phyloP scores from a whole-genome alignment of 2,888 invertebrate species.

The Brenthis daphne region DNA sequence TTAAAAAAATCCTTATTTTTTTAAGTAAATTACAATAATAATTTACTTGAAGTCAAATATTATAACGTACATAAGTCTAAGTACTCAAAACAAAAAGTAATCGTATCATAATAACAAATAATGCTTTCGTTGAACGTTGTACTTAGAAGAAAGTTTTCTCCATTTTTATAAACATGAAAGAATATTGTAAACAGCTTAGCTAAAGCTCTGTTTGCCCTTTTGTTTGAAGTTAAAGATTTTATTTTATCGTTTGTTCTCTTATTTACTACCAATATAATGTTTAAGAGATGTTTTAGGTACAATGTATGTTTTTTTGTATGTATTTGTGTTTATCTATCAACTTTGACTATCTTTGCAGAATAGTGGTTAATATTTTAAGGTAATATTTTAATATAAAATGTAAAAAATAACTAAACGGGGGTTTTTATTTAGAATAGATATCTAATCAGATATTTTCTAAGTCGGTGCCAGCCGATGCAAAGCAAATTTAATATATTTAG shows the following conservation, averaged over 20 bases:
- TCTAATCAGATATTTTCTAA: too few species aligned
- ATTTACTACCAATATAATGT: slow-evolving; percentile 3
- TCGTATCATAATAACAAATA: slow-evolving; percentile 10
- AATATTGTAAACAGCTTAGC: slow-evolving; percentile 20
- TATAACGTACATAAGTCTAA: neutral
- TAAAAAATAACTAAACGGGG: too few species aligned
- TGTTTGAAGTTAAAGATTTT: slow-evolving; percentile 16
- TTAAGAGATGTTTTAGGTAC: neutral
- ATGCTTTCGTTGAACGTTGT: slow-evolving; percentile 14
- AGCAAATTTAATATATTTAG: too few species aligned
- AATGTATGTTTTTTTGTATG: neutral
- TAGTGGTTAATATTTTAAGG: too few species aligned
- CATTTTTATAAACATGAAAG: slow-evolving; percentile 16
- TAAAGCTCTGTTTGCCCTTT: slow-evolving; percentile 16
- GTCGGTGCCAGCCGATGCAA: too few species aligned
- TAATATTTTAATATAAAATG: too few species aligned
- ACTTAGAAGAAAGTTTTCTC: slow-evolving; percentile 13
- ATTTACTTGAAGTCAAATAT: neutral
- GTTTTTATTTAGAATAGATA: too few species aligned
- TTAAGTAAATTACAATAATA: too few species aligned
- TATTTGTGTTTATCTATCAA: too few species aligned
- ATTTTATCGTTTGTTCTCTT: slow-evolving; percentile 6
- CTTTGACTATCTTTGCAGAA: too few species aligned
- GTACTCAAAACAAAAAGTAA: neutral
- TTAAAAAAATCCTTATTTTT: too few species aligned